Evolutionary conservation across 2,797 vertebrate species (phyloP).

Genomic region (Euthynnus affinis): DNA sequence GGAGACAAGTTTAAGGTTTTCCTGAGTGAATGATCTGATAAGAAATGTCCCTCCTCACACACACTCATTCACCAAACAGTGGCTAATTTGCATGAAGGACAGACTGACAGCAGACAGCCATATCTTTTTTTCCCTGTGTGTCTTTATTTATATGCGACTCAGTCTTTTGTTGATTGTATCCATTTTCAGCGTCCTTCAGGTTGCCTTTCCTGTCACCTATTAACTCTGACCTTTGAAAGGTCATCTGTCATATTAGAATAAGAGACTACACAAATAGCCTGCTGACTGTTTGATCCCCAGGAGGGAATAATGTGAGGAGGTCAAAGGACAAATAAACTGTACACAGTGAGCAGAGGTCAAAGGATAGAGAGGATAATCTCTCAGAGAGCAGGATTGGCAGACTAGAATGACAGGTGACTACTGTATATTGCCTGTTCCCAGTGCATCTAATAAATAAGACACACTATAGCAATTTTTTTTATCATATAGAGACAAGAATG

Average conservation of each 20-base stretch:
- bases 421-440: not conserved
- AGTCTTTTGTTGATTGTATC: conserved; percentile 18
- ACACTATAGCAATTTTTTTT: not conserved
- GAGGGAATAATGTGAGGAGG: conserved; percentile 49
- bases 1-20: conserved; percentile 23
- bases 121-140: not conserved
- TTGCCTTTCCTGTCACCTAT: conserved; percentile 20
- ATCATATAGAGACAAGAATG: not conserved
- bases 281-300: conserved; percentile 60
- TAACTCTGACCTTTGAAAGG: conserved; percentile 56
- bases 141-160: conserved; percentile 8
- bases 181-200: conserved; percentile 25
- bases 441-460: conserved; percentile 1
- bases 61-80: conserved; percentile 23
- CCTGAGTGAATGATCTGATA: conserved; percentile 51
- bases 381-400: conserved; percentile 14
- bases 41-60: conserved; percentile 11
- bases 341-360: conserved; percentile 36
- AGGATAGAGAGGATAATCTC: conserved; percentile 62
- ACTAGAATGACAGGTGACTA: conserved; percentile 31
- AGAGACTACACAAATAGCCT: conserved; percentile 59
- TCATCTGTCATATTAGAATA: conserved; percentile 34
- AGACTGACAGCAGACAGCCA: conserved; percentile 7
- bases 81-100: conserved; percentile 45
- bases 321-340: conserved; percentile 37